These are phyloP conservation scores for Probosciger aterrimus DNA, from an alignment of 2,113 vertebrate species.

Conservation along the genomic window DNA sequence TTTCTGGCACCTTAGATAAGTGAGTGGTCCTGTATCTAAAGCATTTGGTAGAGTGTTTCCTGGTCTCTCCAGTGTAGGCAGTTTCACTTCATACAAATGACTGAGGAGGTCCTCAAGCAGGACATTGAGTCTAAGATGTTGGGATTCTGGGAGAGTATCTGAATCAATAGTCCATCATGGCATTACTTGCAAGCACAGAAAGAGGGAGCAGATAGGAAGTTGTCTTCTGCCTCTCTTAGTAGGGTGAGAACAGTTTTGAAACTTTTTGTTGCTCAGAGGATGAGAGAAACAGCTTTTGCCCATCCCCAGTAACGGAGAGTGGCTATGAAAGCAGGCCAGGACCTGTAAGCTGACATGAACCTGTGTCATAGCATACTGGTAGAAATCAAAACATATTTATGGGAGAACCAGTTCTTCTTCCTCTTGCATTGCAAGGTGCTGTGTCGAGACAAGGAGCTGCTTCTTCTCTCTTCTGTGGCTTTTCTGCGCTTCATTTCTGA, in stretches of 20 bases:
- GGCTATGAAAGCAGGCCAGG: background rate
- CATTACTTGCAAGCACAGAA: background rate
- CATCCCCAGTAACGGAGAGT: background rate
- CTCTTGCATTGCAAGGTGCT: background rate
- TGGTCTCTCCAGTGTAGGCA: background rate
- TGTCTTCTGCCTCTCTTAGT: background rate
- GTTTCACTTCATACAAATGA: background rate
- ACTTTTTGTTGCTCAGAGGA: background rate
- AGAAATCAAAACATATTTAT: background rate
- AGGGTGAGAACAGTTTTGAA: background rate
- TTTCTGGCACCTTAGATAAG: background rate
- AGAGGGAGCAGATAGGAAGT: background rate
- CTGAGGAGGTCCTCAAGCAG: background rate
- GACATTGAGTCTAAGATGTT: background rate
- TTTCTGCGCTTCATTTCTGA: background rate
- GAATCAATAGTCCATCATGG: background rate
- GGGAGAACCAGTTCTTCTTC: background rate
- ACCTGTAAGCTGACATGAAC: background rate
- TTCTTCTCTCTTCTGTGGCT: background rate
- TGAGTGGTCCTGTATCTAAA: background rate
- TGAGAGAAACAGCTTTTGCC: background rate
- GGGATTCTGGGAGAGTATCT: background rate
- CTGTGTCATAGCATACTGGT: background rate
- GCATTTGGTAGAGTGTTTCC: background rate
- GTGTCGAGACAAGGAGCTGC: accelerated